These are phyloP conservation scores for Ceratosolen solmsi DNA, from an alignment of 1,140 invertebrate genomes.

Conservation along the genomic window DNA sequence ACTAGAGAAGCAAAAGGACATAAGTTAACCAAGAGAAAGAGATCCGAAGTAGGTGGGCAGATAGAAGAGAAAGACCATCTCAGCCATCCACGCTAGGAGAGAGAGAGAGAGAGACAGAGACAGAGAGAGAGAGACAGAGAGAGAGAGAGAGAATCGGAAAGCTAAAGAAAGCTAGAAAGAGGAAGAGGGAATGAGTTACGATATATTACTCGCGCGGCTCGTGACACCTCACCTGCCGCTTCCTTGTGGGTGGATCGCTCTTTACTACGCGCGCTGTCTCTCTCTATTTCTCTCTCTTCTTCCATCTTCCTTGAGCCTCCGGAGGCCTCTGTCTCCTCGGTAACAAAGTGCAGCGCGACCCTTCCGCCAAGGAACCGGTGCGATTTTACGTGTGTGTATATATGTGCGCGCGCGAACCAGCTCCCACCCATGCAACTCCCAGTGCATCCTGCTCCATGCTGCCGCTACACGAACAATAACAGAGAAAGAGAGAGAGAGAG, in stretches of 20 bases:
- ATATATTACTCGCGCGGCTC: slow-evolving; percentile 72
- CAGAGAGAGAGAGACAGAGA: neutral
- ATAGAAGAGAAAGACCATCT: slow-evolving; percentile 3
- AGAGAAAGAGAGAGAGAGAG: neutral
- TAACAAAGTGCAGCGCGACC: slow-evolving; percentile 14
- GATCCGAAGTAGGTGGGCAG: neutral
- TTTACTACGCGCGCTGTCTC: slow-evolving; percentile 56
- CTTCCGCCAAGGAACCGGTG: slow-evolving; percentile 28
- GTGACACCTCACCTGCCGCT: slow-evolving; percentile 74
- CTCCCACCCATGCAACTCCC: slow-evolving; percentile 24
- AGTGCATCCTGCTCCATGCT: slow-evolving; percentile 13
- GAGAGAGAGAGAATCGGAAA: neutral
- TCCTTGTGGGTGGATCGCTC: slow-evolving; percentile 72
- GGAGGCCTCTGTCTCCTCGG: slow-evolving; percentile 25
- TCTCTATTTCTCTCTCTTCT: slow-evolving; percentile 18
- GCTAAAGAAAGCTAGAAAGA: neutral
- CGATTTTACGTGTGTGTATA: neutral
- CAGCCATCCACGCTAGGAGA: neutral
- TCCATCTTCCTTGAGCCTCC: slow-evolving; percentile 22
- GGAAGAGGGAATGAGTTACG: slow-evolving; percentile 57
- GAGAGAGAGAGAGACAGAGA: neutral
- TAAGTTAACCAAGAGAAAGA: neutral
- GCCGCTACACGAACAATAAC: slow-evolving; percentile 35
- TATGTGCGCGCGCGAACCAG: neutral
- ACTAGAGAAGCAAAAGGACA: neutral